Conservation (phyloP, 2,888 invertebrate genomes). For the Nysson spinosus region DNA sequence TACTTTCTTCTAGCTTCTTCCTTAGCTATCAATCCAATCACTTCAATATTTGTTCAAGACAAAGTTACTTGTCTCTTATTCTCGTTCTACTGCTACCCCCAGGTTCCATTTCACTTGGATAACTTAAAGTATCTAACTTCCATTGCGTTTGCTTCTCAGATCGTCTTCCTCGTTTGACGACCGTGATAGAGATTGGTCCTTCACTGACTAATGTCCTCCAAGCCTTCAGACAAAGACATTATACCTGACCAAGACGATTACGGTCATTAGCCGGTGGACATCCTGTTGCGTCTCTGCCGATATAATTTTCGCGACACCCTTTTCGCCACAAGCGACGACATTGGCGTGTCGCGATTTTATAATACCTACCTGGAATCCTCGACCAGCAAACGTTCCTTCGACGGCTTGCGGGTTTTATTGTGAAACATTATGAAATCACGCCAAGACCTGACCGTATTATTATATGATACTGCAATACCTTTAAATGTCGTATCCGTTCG, state of each 20-base stretch:
- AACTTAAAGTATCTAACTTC: too few species aligned
- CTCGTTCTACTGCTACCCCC: not conserved
- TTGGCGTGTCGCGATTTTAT: slow-evolving; percentile 33
- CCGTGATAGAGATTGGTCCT: too few species aligned
- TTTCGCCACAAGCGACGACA: slow-evolving; percentile 26
- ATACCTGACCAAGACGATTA: slow-evolving; percentile 54
- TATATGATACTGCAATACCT: slow-evolving; percentile 1
- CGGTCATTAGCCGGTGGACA: slow-evolving; percentile 57
- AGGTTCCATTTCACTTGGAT: not conserved
- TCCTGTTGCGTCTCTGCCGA: slow-evolving; percentile 50
- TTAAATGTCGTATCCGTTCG: too few species aligned
- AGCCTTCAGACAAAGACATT: slow-evolving; percentile 62
- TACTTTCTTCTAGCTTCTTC: not conserved
- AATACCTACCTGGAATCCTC: slow-evolving; percentile 35
- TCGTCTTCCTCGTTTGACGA: too few species aligned
- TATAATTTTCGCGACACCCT: slow-evolving; percentile 58
- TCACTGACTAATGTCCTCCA: too few species aligned
- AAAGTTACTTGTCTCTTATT: too few species aligned
- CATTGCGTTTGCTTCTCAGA: too few species aligned
- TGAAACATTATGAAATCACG: slow-evolving; percentile 31
- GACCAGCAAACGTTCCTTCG: slow-evolving; percentile 11
- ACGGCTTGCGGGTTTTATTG: slow-evolving; percentile 25
- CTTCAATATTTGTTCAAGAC: too few species aligned
- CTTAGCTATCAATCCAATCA: not conserved
- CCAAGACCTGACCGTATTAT: slow-evolving; percentile 21